A percentile compares a stretch with the other conserved stretches of the same genome.
These are phyloP conservation scores for Perccottus glenii DNA, from an alignment of 2,113 vertebrate genomes.

Conservation along the genomic window DNA sequence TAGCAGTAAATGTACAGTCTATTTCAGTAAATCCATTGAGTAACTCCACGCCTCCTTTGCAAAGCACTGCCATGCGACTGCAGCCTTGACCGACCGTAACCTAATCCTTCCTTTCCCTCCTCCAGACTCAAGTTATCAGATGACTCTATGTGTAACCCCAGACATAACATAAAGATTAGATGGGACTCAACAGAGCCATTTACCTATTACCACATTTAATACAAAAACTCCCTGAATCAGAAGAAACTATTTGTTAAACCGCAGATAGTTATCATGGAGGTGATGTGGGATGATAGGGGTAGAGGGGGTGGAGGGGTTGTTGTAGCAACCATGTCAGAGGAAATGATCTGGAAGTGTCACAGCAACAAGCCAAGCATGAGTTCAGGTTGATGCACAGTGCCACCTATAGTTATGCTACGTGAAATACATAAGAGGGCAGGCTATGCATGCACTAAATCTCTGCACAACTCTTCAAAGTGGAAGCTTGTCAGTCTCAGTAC, in stretches of 20 bases:
- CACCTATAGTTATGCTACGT: conserved; percentile 74
- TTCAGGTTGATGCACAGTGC: conserved; percentile 75
- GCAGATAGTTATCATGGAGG: conserved; percentile 28
- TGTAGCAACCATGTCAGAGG: conserved; percentile 22
- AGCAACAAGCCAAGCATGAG: conserved; percentile 26
- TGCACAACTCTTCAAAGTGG: not conserved
- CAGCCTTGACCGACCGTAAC: conserved; percentile 60
- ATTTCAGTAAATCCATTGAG: conserved; percentile 36
- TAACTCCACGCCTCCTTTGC: conserved; percentile 13
- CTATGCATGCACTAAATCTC: not conserved
- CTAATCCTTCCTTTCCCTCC: conserved; percentile 44
- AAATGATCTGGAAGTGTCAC: conserved; percentile 43
- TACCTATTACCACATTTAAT: conserved; percentile 46
- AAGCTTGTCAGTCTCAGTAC: not conserved
- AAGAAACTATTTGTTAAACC: conserved; percentile 31
- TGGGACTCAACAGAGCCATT: conserved; percentile 32
- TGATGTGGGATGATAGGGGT: not conserved
- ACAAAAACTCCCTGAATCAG: conserved; percentile 27
- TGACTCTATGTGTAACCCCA: conserved; percentile 52
- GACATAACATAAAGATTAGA: conserved; percentile 62
- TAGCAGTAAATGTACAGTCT: conserved; percentile 11
- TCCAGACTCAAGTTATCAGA: conserved; percentile 56
- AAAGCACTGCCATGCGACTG: conserved; percentile 20
- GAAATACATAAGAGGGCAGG: conserved; percentile 60
- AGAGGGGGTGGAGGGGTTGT: not conserved